Conservation (phyloP, 1,140 invertebrate genomes). For the Aphelenchoides avenae region DNA sequence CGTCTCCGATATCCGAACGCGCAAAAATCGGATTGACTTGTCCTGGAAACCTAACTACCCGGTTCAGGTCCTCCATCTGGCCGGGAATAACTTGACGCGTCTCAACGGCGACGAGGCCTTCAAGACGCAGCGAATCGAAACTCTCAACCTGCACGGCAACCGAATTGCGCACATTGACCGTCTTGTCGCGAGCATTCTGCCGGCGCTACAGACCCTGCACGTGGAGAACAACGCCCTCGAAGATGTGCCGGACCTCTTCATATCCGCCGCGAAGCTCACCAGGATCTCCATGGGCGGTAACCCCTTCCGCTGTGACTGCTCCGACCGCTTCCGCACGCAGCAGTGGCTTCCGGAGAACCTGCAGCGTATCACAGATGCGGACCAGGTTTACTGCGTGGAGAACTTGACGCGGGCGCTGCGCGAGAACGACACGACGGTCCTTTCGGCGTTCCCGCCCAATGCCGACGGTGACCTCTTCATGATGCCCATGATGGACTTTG, state of each 20-base stretch:
- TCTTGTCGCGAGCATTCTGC: constrained; percentile 29
- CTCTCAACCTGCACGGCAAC: constrained; percentile 29
- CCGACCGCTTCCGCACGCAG: constrained; percentile 19
- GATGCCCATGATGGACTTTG: constrained; percentile 50
- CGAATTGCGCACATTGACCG: constrained; percentile 13
- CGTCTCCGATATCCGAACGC: not conserved
- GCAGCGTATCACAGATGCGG: constrained; percentile 30
- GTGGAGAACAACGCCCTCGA: constrained; percentile 30
- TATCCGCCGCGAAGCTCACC: constrained; percentile 18
- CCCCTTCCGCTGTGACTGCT: constrained; percentile 54
- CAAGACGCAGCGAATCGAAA: constrained; percentile 10
- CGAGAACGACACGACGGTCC: constrained; percentile 48
- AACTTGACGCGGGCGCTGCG: constrained; percentile 51
- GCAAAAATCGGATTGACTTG: not conserved
- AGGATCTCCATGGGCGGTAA: constrained; percentile 32
- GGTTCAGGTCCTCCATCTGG: constrained; percentile 39
- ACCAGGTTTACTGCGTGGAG: constrained; percentile 45
- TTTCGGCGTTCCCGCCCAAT: constrained; percentile 47
- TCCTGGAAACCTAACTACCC: constrained; percentile 9
- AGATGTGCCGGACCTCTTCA: constrained; percentile 25
- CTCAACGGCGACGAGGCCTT: constrained; percentile 31
- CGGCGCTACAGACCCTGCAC: constrained; percentile 36
- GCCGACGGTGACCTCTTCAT: constrained; percentile 43
- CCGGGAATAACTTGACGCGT: constrained; percentile 36
- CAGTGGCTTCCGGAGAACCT: constrained; percentile 38